Evolutionary conservation across 1,140 invertebrate species (phyloP), one percentile per base, ranked within the genome.

Genomic region (Carcinoscorpius rotundicauda): DNA sequence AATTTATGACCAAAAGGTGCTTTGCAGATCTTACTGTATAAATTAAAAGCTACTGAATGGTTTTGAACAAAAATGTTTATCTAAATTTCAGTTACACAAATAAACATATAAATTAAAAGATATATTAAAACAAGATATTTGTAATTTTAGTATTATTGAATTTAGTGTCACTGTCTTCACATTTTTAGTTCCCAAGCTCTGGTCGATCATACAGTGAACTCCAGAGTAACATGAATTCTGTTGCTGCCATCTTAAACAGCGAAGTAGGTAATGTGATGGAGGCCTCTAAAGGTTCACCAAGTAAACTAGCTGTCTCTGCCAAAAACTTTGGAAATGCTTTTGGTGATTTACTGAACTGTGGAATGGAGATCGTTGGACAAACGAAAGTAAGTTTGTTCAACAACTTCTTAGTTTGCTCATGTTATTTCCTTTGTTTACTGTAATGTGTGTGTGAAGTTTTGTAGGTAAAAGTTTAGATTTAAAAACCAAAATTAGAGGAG

Each of bases 331-430:
- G 87, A 3, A 71, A 82, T 58, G 85, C 89, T 29, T 95, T 92
- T 74, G 83, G 85, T 71, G 81, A 88, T 52, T 78, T 95, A 52
- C 77, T 91, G 10, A 82, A 82, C 4, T 83, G 86, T 58, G 85
- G 87, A 55, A 84, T 91, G 81, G 87, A 92, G 75, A 87, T 93
- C 82, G 86, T 87, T 4, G 87, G 87, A 6, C 87, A 88, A 71
- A 86, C 87, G 0, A 81, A 81, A 70, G 79, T 82, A 68, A 8
- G n/a, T 55, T 48, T 48, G 6, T 58, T 67, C 48, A 51, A 5
- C 58, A 53, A 8, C 6, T 3, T n/a, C 49, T 29, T 29, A 29
- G 2, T 29, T 29, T 29, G 29, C 8, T 62, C 49, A 10, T 10
- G 10, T 62, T 62, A 29, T 29, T n/a, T 53, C 48, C 10, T 6